Conservation (phyloP, 2,113 vertebrate species). For the Phaetusa simplex region DNA sequence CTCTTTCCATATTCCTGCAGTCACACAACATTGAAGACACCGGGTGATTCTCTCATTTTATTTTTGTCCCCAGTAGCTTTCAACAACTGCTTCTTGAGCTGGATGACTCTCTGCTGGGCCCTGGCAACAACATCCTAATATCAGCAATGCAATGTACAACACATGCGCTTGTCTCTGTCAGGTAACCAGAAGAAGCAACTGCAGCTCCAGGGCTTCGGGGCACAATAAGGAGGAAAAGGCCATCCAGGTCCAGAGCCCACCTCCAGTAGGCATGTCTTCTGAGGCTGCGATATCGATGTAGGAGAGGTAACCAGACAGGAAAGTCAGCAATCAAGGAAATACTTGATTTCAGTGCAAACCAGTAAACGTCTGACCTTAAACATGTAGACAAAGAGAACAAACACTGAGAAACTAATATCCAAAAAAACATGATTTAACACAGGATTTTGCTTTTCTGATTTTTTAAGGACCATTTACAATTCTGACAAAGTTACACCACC, state of each 20-base stretch:
- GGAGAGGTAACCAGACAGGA: neutral
- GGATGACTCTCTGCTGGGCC: neutral
- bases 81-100: neutral
- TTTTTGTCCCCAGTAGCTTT: neutral
- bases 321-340: neutral
- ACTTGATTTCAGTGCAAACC: neutral
- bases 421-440: neutral
- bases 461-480: neutral
- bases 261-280: neutral
- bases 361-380: neutral
- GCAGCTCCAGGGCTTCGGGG: neutral
- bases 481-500: neutral
- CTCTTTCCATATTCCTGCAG: neutral
- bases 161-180: accelerated
- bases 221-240: neutral
- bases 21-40: neutral
- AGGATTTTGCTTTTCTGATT: neutral
- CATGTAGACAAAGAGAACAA: neutral
- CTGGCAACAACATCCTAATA: neutral
- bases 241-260: neutral
- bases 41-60: neutral
- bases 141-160: accelerated
- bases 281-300: neutral
- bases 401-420: neutral
- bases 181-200: neutral